Evolutionary conservation across 2,888 invertebrate species (phyloP), one percentile per base, ranked within the genome.

Genomic region (Drosophila mulleri): DNA sequence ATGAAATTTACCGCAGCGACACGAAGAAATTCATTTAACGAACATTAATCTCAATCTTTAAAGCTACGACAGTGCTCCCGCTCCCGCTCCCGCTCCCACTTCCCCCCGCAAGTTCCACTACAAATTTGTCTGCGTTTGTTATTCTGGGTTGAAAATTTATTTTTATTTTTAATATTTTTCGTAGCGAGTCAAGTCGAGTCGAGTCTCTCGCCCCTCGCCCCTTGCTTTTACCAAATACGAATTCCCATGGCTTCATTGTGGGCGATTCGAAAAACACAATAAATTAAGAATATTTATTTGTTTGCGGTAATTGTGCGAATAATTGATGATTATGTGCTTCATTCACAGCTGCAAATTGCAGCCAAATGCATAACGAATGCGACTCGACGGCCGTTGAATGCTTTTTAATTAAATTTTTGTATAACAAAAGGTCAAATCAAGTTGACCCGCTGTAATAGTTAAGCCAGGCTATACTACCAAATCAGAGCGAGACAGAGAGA

Each of bases 271-370:
- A 87, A 76, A 80, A 88, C 82, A 83, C 61, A 84, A 84, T 84
- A 84, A 84, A 84, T 84, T 84, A 89, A 84, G 85, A 84, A 88
- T 89, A 84, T 84, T 84, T 84, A 84, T 84, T 84, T 84, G 84
- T 75, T 89, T 89, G 84, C 71, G 88, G 88, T 89, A 84, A 84
- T 89, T 88, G 84, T 82, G 88, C 88, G 85, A 89, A 84, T 84
- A 84, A 84, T 84, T 84, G 88, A 84, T 84, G 89, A 89, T 84
- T 87, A 87, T 83, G 71, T 75, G 70, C 70, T 75, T 70, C 69
- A 61, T 65, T 59, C 88, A 68, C 72, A 66, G 56, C 44, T 59
- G 39, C 59, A 62, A 75, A 56, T 48, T 67, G 75, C 75, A 75
- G 41, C 50, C 37, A 58, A 67, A 67, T 73, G 86, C 64, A 75